Percentiles rank a stretch among this genome's conserved stretches.
Evolutionary conservation across 1,140 invertebrate species (phyloP).

Genomic region (Drosophila jambulina): DNA sequence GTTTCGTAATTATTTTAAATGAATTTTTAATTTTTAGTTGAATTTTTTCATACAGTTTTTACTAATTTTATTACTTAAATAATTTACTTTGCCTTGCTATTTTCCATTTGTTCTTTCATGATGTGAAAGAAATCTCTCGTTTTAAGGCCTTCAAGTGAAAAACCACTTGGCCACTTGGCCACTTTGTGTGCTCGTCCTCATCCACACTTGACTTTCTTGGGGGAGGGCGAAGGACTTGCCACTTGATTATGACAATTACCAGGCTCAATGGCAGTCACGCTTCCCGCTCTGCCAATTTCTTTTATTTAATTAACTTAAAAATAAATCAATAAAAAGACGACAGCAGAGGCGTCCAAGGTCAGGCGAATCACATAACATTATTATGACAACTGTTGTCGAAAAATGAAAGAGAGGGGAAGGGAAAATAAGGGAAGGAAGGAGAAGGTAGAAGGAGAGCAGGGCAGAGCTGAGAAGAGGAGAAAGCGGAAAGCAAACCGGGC

Average conservation of each 20-base stretch:
- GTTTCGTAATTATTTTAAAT: background rate
- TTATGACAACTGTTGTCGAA: slow-evolving; percentile 61
- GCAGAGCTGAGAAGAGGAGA: background rate
- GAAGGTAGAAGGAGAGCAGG: too few relatives aligned
- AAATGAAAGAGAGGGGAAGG: background rate
- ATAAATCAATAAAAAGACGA: slow-evolving; percentile 66
- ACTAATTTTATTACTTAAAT: background rate
- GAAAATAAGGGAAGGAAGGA: too few relatives aligned
- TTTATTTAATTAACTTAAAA: slow-evolving; percentile 76
- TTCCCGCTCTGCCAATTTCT: slow-evolving; percentile 6
- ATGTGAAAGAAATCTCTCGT: too few relatives aligned
- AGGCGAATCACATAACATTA: slow-evolving; percentile 63
- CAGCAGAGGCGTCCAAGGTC: slow-evolving; percentile 55
- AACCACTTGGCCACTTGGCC: slow-evolving; percentile 15
- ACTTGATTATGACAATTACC: slow-evolving; percentile 64
- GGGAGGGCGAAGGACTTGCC: background rate
- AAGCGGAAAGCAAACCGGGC: slow-evolving; percentile 13
- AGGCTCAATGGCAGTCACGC: slow-evolving; percentile 44
- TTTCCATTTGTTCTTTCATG: background rate
- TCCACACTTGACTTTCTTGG: background rate
- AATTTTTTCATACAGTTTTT: background rate
- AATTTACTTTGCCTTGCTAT: rapidly evolving
- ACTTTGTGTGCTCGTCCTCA: slow-evolving; percentile 11
- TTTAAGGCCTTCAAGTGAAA: background rate
- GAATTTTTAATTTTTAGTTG: background rate